Evolutionary conservation across 2,113 vertebrate genomes (phyloP), one percentile per base, ranked within the genome.

Genomic region (Condylura cristata): DNA sequence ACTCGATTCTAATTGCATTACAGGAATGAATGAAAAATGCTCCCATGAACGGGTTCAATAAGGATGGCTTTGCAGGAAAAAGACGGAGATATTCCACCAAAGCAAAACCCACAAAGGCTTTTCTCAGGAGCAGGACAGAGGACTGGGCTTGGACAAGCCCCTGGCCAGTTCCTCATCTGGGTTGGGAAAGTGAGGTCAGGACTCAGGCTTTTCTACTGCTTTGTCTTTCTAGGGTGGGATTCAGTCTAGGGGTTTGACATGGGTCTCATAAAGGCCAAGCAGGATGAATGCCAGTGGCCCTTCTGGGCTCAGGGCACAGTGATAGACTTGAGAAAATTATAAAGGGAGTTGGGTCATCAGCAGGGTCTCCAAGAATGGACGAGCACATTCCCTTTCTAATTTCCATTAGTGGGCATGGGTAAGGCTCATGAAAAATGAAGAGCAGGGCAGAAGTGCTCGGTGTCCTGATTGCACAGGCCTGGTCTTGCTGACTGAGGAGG

Each of bases 11-110:
- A 84, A 7, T 91, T 89, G 0, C 66, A 20, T 80, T 86, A 37
- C 24, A 1, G 60, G 93, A 96, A 74, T 51, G 88, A 97, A 93
- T 92, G 83, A 41, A 51, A 93, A 97, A 46, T 46, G 85, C 32
- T 91, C 71, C 14, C 24, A 8, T 66, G 61, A 37, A 87, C 60
- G 60, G 72, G 65, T 71, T 95, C 80, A 32, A 8, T 78, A 85
- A 44, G 7, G 58, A 83, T 41, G 46, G 66, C 17, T 65, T 88
- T 24, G 65, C 68, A 95, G 56, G 1, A 30, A 93, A 97, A 81
- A 56, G 24, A 78, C n/a, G 70, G 37, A 91, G 86, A 70, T 85
- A 53, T 11, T 48, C 60, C 24, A 2, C 13, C 26, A 46, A 28
- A 30, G 39, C 53, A 10, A 58, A 58, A 65, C 34, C 30, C 32